Conservation (phyloP, 2,888 invertebrate species). For the Cephus rjabovi region DNA sequence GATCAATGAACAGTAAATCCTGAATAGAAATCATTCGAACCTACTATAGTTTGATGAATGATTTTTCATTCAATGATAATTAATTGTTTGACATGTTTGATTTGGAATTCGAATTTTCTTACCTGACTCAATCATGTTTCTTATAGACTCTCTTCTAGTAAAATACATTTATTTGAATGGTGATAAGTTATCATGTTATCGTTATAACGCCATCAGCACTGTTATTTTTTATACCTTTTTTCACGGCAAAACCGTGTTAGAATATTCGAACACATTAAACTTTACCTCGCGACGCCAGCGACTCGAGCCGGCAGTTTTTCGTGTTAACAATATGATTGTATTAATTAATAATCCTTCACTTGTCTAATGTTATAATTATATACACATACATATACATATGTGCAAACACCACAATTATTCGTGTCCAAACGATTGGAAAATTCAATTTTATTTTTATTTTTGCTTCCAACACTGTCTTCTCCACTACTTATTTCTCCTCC, state of each 20-base stretch:
- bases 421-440: no score
- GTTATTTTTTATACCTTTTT: background rate
- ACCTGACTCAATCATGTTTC: background rate
- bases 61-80: background rate
- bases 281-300: background rate
- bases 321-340: background rate
- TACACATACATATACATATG: no score
- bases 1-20: background rate
- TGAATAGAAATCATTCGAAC: background rate
- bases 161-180: background rate
- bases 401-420: no score
- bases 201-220: background rate
- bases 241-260: background rate
- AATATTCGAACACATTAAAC: background rate
- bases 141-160: background rate
- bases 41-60: background rate
- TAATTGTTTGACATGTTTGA: background rate
- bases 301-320: background rate
- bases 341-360: background rate
- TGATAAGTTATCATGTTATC: background rate
- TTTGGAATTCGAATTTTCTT: background rate
- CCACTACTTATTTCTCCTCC: no score
- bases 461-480: no score
- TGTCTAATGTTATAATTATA: no score
- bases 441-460: no score